Evolutionary conservation across 2,113 vertebrate species (phyloP), one percentile per base, ranked within the genome.

Genomic region (Hyaena hyaena): DNA sequence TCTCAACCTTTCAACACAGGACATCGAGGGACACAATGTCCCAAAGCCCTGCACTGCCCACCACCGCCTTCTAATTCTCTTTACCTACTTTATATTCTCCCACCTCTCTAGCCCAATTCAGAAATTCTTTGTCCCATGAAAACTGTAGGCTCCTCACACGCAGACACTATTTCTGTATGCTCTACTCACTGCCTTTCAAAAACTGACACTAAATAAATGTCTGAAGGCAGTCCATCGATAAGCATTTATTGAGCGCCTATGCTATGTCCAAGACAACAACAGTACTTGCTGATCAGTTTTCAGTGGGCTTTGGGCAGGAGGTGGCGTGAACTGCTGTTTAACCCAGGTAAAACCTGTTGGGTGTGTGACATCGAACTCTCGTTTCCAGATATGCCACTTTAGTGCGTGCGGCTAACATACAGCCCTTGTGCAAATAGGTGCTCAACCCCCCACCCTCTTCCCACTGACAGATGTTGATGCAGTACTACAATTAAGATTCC

Each of bases 401-500:
- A 33, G 19, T 4, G 23, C 17, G 14, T 0, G 11, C 33, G 12
- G 68, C 65, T 68, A 48, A 87, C 65, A 53, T 26, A 80, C 0
- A 90, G 43, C 50, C 50, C 12, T 58, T 19, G 23, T 45, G 26
- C 2, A 23, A 66, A 63, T 19, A 87, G 88, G 71, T 53, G 23
- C 63, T 69, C 55, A 5, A 19, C 39, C 8, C 53, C 10, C 82
- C 48, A 39, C 24, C 53, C 6, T 14, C 66, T 71, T 61, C 50
- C 66, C 33, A 31, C 69, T 21, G 61, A 65, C 86, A 77, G 93
- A 77, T 79, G 92, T 83, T 95, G 69, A 81, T 93, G 68, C 79
- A 82, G 31, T 55, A 7, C 39, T 43, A 21, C 45, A 82, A 73
- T 97, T 79, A 94, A 88, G 85, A 96, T 77, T 69, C 96, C 74